These are phyloP conservation scores for Sphecodes monilicornis DNA, from an alignment of 2,888 invertebrate genomes.

Conservation along the genomic window DNA sequence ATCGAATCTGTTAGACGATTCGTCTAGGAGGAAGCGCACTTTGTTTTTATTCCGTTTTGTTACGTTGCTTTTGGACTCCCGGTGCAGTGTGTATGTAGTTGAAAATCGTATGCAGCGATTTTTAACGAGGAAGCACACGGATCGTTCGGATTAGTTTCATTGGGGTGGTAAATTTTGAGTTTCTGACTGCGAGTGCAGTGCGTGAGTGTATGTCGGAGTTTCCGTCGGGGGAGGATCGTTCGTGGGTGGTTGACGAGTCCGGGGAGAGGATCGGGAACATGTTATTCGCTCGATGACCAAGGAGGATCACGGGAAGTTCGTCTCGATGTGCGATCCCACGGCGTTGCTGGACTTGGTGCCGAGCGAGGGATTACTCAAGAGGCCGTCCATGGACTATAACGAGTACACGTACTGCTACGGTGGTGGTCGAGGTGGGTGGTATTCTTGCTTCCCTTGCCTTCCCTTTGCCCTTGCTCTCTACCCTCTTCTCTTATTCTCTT, in stretches of 20 bases:
- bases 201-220: not conserved
- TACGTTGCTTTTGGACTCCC: constrained; percentile 49
- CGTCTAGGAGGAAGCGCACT: not conserved
- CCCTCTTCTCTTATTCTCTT: not conserved
- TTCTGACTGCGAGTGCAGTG: not conserved
- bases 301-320: constrained; percentile 37
- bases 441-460: constrained; percentile 51
- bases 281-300: constrained; percentile 60
- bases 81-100: not conserved
- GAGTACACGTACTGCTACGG: constrained; percentile 84
- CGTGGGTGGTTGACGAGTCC: not conserved
- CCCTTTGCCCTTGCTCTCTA: not conserved
- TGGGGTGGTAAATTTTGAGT: not conserved
- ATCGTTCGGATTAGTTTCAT: not conserved
- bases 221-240: not conserved
- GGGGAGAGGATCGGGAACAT: constrained; percentile 11
- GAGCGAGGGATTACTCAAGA: constrained; percentile 82
- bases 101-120: constrained; percentile 30
- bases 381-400: constrained; percentile 84
- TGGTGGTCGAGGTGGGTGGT: constrained; percentile 81
- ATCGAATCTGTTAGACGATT: constrained; percentile 28
- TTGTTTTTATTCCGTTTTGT: not conserved
- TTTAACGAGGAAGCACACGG: not conserved
- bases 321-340: constrained; percentile 80
- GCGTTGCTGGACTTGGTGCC: constrained; percentile 81